Base-by-base conservation (phyloP, 2,888 invertebrate species). In the Pachymerium ferrugineum region DNA sequence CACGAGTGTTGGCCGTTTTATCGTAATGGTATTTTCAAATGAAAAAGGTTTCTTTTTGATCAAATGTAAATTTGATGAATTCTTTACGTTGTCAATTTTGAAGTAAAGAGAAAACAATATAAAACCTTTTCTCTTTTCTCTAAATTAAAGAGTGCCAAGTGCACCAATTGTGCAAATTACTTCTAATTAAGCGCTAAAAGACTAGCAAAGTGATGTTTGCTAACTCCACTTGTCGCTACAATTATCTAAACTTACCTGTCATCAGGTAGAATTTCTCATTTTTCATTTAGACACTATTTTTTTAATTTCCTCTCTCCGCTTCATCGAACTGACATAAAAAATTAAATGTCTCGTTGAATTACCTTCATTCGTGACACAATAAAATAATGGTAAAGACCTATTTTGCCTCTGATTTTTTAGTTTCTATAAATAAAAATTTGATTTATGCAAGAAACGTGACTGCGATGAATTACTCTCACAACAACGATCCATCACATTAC, bases 131-230 rank as follows among this genome's bases (percentile, higher is more conserved):
- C n/a, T 19, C 22, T 54, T 22, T 22, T 54, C 22, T 54, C 47
- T 54, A 1, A 19, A n/a, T n/a, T 12, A 54, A 22, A 12, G 25
- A 62, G 25, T 28, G 25, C 28, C 22, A 62, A 28, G 25, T 4
- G 25, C 12, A 28, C 10, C 6, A 62, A 62, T 62, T 62, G 62
- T 25, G 28, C 62, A 62, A 62, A 62, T 62, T 62, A 25, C 62
- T 54, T 54, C 47, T 54, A 54, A 54, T 54, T 54, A 54, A 22
- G 47, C 47, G 47, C 22, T 54, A 54, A 54, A 54, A 54, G 47
- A 22, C 38, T n/a, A n/a, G n/a, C n/a, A n/a, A n/a, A n/a, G n/a
- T n/a, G 38, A 19, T 54, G 47, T 22, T 54, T 54, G 47, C 47
- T n/a, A n/a, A 16, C n/a, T 54, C 22, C 22, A 22, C n/a, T 54